phyloP scores from a whole-genome alignment of 2,113 vertebrate genomes.

The Hippoglossus stenolepis region DNA sequence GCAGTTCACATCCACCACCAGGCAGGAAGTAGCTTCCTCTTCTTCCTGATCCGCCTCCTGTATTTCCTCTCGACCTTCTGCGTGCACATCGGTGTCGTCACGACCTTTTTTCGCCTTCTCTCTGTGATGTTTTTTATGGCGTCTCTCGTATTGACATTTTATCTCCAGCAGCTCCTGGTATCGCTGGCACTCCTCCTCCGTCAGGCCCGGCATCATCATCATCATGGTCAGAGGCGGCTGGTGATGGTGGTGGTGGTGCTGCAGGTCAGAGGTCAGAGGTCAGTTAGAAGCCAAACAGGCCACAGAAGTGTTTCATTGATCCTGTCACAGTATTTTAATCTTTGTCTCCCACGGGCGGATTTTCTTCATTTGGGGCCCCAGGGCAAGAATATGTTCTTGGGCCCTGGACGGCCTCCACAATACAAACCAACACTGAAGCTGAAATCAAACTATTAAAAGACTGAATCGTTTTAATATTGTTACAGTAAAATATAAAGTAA shows the following conservation, averaged over 20 bases:
- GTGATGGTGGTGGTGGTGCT: slow-evolving; percentile 50
- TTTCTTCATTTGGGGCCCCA: too few relatives aligned
- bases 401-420: too few relatives aligned
- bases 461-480: too few relatives aligned
- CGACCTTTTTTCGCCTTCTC: neutral
- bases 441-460: too few relatives aligned
- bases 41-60: neutral
- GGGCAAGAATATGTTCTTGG: too few relatives aligned
- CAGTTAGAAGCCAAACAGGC: neutral
- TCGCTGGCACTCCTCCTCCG: slow-evolving; percentile 85
- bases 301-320: neutral
- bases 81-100: slow-evolving; percentile 27
- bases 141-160: slow-evolving; percentile 85
- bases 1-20: slow-evolving; percentile 79
- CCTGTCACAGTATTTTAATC: neutral
- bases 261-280: slow-evolving; percentile 34
- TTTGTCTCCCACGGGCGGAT: too few relatives aligned
- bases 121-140: slow-evolving; percentile 8
- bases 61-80: slow-evolving; percentile 25
- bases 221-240: slow-evolving; percentile 64
- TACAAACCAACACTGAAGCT: too few relatives aligned
- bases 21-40: neutral
- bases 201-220: slow-evolving; percentile 83
- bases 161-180: slow-evolving; percentile 89
- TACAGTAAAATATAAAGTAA: too few relatives aligned